A percentile compares a stretch with the other conserved stretches of the same genome.
phyloP scores from a whole-genome alignment of 2,797 vertebrate genomes.

The Aplochiton taeniatus region DNA sequence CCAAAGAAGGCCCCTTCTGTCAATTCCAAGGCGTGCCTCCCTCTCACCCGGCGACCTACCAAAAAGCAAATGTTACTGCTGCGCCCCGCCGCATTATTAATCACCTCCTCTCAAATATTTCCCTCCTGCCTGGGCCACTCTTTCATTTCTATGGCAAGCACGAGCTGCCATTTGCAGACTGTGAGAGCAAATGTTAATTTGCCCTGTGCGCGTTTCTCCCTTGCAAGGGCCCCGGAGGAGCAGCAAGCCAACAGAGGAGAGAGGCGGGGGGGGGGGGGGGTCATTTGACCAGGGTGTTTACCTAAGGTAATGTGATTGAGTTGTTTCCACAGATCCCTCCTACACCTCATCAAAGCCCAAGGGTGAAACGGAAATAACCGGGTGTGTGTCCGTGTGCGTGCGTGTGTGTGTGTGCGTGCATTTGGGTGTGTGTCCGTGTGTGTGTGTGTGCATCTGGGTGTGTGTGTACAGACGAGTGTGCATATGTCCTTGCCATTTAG shows the following conservation, averaged over 20 bases:
- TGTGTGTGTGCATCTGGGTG: background rate
- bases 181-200: conserved; percentile 79
- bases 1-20: conserved; percentile 46
- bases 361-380: conserved; percentile 28
- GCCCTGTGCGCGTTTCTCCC: conserved; percentile 61
- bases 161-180: conserved; percentile 78
- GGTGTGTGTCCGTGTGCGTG: background rate
- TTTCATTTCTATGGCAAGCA: conserved; percentile 76
- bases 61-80: conserved; percentile 72
- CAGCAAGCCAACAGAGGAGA: conserved; percentile 56
- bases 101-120: conserved; percentile 69
- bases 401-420: background rate
- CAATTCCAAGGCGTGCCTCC: conserved; percentile 37
- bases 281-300: conserved; percentile 71
- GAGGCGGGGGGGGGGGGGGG: conserved; percentile 31
- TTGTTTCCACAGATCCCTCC: conserved; percentile 71
- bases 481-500: background rate
- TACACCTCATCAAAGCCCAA: conserved; percentile 45
- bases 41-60: conserved; percentile 6
- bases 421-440: too few relatives aligned
- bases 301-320: conserved; percentile 81
- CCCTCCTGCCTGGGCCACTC: conserved; percentile 43
- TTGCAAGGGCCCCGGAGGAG: conserved; percentile 57
- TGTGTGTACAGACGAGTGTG: background rate
- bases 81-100: conserved; percentile 70